phyloP scores from a whole-genome alignment of 2,797 vertebrate species.

The Neoniphon sammara region DNA sequence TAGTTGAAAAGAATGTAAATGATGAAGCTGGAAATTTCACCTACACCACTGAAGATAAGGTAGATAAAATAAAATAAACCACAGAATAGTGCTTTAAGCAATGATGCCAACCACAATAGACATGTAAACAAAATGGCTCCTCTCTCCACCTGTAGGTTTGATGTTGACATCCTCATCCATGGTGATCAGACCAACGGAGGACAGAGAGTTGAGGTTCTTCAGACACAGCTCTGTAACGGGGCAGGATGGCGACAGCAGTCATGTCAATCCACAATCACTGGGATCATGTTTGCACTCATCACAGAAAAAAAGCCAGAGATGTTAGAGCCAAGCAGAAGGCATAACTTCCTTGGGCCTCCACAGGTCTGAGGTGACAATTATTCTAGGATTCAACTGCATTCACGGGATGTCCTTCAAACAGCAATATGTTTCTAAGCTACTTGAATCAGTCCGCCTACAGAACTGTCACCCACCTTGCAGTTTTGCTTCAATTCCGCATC shows the following conservation, averaged over 20 bases:
- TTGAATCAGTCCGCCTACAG: slow-evolving; percentile 29
- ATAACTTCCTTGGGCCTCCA: not conserved
- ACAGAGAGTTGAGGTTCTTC: slow-evolving; percentile 94
- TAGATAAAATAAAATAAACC: not conserved
- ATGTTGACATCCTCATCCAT: slow-evolving; percentile 95
- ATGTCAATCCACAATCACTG: slow-evolving; percentile 1
- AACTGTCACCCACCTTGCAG: slow-evolving; percentile 87
- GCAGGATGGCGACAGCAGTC: not conserved
- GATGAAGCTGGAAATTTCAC: not conserved
- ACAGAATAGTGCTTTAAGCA: not conserved
- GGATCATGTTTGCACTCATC: slow-evolving; percentile 4
- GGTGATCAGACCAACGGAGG: slow-evolving; percentile 89
- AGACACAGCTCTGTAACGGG: slow-evolving; percentile 91
- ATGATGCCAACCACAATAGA: not conserved
- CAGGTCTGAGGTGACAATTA: not conserved
- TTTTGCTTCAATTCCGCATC: slow-evolving; percentile 93
- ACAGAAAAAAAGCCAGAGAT: not conserved
- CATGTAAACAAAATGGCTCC: not conserved
- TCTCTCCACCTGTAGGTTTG: slow-evolving; percentile 90
- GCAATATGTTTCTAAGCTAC: not conserved
- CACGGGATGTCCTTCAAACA: not conserved
- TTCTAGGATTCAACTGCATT: not conserved
- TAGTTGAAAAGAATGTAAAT: not conserved
- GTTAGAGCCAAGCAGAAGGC: not conserved
- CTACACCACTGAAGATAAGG: not conserved